Evolutionary conservation across 23 tunicate genomes (phyloP), one percentile per base, ranked within the genome.

Genomic region (Corella eumyota): DNA sequence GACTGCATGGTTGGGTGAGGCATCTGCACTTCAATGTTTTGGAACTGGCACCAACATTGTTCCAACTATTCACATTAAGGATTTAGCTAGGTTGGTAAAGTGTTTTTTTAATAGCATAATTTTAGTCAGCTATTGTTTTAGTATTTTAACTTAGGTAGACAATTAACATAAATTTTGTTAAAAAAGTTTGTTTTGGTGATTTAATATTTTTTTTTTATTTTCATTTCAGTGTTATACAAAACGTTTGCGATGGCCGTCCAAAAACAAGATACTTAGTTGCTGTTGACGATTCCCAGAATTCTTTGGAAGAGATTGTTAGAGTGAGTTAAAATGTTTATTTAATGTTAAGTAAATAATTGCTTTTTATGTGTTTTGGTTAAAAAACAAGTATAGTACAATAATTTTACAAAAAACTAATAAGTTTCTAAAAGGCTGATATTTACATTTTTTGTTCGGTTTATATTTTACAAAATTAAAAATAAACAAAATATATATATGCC

Each of bases 1-100:
- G 96, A 73, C 81, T 0, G 98, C 98, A 24, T 92, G 98, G 98
- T 37, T 76, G 28, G 98, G 98, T n/a, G 76, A 81, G 28, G 81
- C 90, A 20, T 69, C 85, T 17, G 81, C 92, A 6, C 63, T 92
- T 17, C 98, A 73, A 38, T 75, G 84, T 44, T 92, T 81, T 53
- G 98, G 98, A n/a, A 76, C 81, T 34, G 98, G 98, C 23, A 81
- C 85, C 29, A 81, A 81, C 54, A 65, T 92, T 45, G 82, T 92
- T 58, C 98, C 98, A 46, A 81, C 91, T 9, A 92, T 92, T 35
- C 98, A 92, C 49, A 68, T 92, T 37, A 75, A 77, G 72, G 98
- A 92, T 66, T 47, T 92, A 38, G 98, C 81, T 2, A 65, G 96
- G 96, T 88, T 59, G 56, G 64, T 7, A n/a, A n/a, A n/a, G 34